Evolutionary conservation across 2,113 vertebrate species (phyloP).

Genomic region (chimpanzee (Pan troglodytes)): NHGRI_mPanTro3-v2.1_pri NC_072401.2:56879501-56880000

Average conservation of each 20-base stretch:
- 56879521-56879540: too few relatives aligned
- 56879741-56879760: neutral
- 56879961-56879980: neutral
- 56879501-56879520: too few relatives aligned
- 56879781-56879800: slow-evolving; percentile 14
- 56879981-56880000: neutral
- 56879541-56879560: neutral
- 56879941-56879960: slow-evolving; percentile 5
- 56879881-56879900: slow-evolving; percentile 15
- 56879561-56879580: neutral
- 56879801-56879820: neutral
- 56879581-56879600: neutral
- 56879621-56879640: neutral
- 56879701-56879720: slow-evolving; percentile 12
- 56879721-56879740: neutral
- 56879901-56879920: neutral
- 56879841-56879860: neutral
- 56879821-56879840: slow-evolving; percentile 22
- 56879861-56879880: slow-evolving; percentile 20
- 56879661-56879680: neutral
- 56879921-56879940: neutral
- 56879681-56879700: neutral
- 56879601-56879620: slow-evolving; percentile 25
- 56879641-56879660: slow-evolving; percentile 33
- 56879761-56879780: neutral